Evolutionary conservation across 2,113 vertebrate species (phyloP).

Genomic region (Nycticebus coucang): DNA sequence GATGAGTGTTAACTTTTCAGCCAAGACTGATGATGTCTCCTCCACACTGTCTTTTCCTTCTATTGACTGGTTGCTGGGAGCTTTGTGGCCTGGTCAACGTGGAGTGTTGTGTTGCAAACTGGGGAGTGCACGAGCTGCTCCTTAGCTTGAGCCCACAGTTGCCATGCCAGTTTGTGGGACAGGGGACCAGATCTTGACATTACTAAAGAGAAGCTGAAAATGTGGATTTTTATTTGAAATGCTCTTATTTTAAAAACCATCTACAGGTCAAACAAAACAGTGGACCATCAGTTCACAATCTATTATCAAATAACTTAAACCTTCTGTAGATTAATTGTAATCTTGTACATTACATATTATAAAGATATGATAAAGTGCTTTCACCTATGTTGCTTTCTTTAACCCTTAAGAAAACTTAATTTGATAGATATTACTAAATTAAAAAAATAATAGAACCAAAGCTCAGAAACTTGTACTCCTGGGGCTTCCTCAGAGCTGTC

Average conservation of each 20-base stretch:
- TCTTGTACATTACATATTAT: neutral
- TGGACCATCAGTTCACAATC: neutral
- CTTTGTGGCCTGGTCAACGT: neutral
- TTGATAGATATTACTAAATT: neutral
- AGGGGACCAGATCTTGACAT: neutral
- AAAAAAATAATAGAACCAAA: neutral
- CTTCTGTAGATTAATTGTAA: neutral
- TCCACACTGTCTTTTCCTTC: neutral
- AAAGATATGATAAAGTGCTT: neutral
- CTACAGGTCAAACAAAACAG: neutral
- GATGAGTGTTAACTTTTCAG: neutral
- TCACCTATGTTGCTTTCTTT: neutral
- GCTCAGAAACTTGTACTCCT: neutral
- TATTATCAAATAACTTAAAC: neutral
- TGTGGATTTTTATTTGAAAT: constrained; percentile 1
- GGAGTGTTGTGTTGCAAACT: neutral
- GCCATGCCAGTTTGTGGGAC: neutral
- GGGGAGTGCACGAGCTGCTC: neutral
- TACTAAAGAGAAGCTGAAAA: constrained; percentile 24
- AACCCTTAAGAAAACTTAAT: neutral
- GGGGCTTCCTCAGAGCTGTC: neutral
- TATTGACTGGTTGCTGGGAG: neutral
- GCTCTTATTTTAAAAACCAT: neutral
- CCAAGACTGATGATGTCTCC: neutral
- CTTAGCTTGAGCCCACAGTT: neutral